These are phyloP conservation scores for Actinia tenebrosa DNA, from an alignment of 64 coral and sea anemone genomes.

Conservation along the genomic window DNA sequence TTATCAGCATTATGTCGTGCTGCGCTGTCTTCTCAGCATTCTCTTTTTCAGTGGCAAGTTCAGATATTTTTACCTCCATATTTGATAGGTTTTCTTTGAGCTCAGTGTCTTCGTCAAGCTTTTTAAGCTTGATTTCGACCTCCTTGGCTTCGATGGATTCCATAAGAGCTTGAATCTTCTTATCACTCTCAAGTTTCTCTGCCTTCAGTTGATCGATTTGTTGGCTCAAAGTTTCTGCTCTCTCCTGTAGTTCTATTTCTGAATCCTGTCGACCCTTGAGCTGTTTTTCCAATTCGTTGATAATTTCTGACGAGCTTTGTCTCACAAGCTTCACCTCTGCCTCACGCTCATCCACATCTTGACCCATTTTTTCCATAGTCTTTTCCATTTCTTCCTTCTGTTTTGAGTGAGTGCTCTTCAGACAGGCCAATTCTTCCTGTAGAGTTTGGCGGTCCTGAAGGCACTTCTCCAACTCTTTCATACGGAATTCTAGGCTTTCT, in stretches of 20 bases:
- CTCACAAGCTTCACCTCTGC: background rate
- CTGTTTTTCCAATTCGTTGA: background rate
- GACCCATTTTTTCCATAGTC: background rate
- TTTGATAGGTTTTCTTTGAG: background rate
- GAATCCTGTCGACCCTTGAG: background rate
- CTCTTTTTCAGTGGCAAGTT: background rate
- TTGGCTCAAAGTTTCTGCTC: background rate
- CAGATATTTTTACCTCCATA: background rate
- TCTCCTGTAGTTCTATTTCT: background rate
- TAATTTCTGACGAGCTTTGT: background rate
- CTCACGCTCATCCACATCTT: background rate
- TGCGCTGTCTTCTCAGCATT: background rate
- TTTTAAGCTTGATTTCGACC: background rate
- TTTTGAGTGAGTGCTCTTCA: background rate
- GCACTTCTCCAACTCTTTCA: slow-evolving; percentile 3
- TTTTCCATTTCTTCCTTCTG: background rate
- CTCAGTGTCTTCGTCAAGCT: background rate
- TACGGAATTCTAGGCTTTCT: background rate
- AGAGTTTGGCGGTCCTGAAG: background rate
- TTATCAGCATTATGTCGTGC: background rate
- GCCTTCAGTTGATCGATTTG: background rate
- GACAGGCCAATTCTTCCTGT: background rate
- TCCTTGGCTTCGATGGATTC: background rate
- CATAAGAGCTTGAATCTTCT: background rate
- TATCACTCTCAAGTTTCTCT: background rate